Conservation (phyloP, 2,797 vertebrate genomes). For the Liparis tanakae region DNA sequence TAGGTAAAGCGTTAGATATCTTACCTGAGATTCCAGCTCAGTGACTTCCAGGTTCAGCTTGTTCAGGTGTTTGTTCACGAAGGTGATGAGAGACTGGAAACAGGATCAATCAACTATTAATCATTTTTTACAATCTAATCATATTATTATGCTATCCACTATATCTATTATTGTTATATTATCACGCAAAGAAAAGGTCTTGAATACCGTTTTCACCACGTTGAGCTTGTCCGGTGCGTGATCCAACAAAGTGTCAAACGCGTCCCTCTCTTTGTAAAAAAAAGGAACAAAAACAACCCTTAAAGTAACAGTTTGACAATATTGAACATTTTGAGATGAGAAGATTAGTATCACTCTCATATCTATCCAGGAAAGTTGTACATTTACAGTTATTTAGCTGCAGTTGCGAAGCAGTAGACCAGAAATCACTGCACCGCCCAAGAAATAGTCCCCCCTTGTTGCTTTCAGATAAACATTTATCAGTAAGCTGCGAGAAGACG, state of each 20-base stretch:
- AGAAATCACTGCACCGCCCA: neutral
- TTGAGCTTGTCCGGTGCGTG: constrained; percentile 97
- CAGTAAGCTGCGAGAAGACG: neutral
- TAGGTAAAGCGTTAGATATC: neutral
- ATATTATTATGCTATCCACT: neutral
- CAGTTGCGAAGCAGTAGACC: neutral
- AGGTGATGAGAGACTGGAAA: constrained; percentile 93
- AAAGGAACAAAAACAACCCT: neutral
- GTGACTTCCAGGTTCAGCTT: constrained; percentile 98
- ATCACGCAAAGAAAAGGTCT: neutral
- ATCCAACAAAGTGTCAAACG: constrained; percentile 96
- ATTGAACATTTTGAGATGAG: neutral
- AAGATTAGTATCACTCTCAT: neutral
- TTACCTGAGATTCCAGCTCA: constrained; percentile 94
- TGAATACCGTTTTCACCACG: constrained; percentile 94
- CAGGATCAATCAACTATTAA: constrained; percentile 1
- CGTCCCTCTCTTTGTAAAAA: constrained; percentile 88
- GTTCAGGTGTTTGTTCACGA: constrained; percentile 98
- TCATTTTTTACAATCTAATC: neutral
- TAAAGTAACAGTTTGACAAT: neutral
- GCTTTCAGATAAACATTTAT: neutral
- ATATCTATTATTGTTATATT: neutral
- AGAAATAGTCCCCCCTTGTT: neutral
- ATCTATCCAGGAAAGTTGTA: neutral
- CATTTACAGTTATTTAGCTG: neutral